A percentile compares a stretch with the other conserved stretches of the same genome.
Evolutionary conservation across 2,113 vertebrate genomes (phyloP).

Genomic region (Halichoeres trimaculatus): DNA sequence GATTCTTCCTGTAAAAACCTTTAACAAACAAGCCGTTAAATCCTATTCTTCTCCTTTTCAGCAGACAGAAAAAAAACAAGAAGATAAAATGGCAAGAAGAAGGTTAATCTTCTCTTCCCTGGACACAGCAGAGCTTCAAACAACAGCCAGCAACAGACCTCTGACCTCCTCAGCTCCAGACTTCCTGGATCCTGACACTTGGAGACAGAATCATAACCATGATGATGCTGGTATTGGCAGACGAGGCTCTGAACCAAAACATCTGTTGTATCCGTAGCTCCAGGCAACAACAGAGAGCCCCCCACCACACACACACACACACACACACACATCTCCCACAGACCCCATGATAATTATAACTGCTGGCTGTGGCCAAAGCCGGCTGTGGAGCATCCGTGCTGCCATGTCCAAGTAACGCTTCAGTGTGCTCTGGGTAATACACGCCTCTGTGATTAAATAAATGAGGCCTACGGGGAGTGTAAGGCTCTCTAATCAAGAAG

Average conservation of each 20-base stretch:
- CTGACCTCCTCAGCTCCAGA: slow-evolving; percentile 42
- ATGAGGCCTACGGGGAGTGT: slow-evolving; percentile 42
- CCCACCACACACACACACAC: too few relatives aligned
- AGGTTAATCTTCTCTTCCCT: slow-evolving; percentile 14
- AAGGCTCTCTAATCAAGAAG: slow-evolving; percentile 8
- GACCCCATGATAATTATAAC: slow-evolving; percentile 59
- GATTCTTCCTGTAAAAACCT: neutral
- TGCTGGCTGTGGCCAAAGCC: slow-evolving; percentile 42
- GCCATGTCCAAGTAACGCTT: slow-evolving; percentile 44
- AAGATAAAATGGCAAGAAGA: slow-evolving; percentile 25
- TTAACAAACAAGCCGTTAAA: neutral
- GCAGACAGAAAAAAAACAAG: neutral
- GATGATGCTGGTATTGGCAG: slow-evolving; percentile 16
- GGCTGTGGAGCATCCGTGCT: slow-evolving; percentile 15
- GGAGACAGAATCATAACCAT: slow-evolving; percentile 10
- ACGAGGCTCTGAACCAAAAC: slow-evolving; percentile 45
- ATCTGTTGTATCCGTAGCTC: slow-evolving; percentile 50
- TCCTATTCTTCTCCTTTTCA: neutral
- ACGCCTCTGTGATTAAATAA: slow-evolving; percentile 56
- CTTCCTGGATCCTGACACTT: slow-evolving; percentile 37
- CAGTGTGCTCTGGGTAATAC: slow-evolving; percentile 32
- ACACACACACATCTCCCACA: slow-evolving; percentile 11
- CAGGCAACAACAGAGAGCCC: slow-evolving; percentile 40
- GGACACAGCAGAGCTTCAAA: neutral
- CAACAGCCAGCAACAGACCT: slow-evolving; percentile 30